Evolutionary conservation across 2,888 invertebrate genomes (phyloP), one percentile per base, ranked within the genome.

Genomic region (Phymatocera aterrima): DNA sequence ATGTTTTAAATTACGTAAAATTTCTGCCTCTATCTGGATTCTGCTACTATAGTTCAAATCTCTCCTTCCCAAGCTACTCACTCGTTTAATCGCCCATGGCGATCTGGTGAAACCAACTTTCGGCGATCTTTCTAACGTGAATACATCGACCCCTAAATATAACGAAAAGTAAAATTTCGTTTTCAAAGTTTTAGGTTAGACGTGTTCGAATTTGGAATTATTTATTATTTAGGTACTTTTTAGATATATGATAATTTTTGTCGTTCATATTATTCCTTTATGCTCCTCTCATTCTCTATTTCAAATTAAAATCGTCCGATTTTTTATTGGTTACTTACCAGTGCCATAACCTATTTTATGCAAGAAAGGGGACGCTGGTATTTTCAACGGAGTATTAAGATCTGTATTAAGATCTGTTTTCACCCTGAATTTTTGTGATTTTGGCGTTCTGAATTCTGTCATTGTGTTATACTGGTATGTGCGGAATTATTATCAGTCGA

Each of bases 31-130:
- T 0, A 92, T 91, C 80, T 93, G 91, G 54, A 97, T 91, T 0
- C 96, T 92, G 24, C 93, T 91, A 70, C 90, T 89, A 2, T 92
- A 91, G 81, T 91, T 91, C 0, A 91, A 83, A 81, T 87, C 89
- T 64, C 84, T 84, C 1, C 81, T 82, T 5, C 85, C 81, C 83
- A 92, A 92, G 21, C 91, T 92, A 82, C 93, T 93, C 1, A 96
- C 88, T 90, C 95, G 95, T 87, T 97, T 97, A 0, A 97, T 91
- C 0, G 97, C 97, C 97, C 97, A 97, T 0, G 97, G 97, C 0
- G 97, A 97, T n/a, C 94, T 92, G 0, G 92, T 90, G 83, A 93
- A 92, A 6, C 95, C 94, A 0, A 93, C 92, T 83, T 92, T 91
- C 0, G 96, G 96, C 0, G 95, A 95, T 81, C 97, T 92, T 78